phyloP scores from a whole-genome alignment of 2,113 vertebrate genomes.

The Toxotes chatareus region DNA sequence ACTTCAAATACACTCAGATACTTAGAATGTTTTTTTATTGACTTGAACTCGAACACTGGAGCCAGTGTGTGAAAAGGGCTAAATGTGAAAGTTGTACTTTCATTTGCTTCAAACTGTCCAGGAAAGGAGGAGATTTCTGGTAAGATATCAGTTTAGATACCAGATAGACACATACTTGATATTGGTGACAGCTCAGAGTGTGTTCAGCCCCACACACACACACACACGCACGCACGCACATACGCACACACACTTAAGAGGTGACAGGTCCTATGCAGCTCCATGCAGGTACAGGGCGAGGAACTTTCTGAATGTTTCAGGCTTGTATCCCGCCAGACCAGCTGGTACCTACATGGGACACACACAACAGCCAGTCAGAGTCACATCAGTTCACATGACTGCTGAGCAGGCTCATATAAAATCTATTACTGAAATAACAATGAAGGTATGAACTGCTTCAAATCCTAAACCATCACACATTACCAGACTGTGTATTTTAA shows the following conservation, averaged over 20 bases:
- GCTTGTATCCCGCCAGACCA: conserved; percentile 90
- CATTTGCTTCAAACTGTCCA: background rate
- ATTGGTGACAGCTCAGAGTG: background rate
- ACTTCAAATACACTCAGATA: background rate
- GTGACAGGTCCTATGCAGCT: conserved; percentile 64
- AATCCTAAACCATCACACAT: background rate
- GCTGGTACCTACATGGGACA: conserved; percentile 86
- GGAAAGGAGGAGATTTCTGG: background rate
- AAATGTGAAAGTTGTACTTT: background rate
- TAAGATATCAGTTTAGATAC: background rate
- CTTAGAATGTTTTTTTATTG: background rate
- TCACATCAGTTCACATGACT: background rate
- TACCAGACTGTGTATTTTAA: background rate
- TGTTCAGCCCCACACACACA: background rate
- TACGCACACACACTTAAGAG: background rate
- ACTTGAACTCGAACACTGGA: background rate
- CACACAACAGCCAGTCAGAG: conserved; percentile 13
- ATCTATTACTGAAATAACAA: background rate
- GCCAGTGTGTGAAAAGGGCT: background rate
- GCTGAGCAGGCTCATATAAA: no score
- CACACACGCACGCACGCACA: background rate
- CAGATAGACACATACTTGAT: background rate
- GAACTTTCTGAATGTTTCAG: conserved; percentile 94
- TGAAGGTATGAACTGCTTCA: background rate
- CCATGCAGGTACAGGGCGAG: conserved; percentile 93